A percentile compares a stretch with the other conserved stretches of the same genome.
Evolutionary conservation across 2,888 invertebrate species (phyloP).

Genomic region (Megaustenia siamemsis): DNA sequence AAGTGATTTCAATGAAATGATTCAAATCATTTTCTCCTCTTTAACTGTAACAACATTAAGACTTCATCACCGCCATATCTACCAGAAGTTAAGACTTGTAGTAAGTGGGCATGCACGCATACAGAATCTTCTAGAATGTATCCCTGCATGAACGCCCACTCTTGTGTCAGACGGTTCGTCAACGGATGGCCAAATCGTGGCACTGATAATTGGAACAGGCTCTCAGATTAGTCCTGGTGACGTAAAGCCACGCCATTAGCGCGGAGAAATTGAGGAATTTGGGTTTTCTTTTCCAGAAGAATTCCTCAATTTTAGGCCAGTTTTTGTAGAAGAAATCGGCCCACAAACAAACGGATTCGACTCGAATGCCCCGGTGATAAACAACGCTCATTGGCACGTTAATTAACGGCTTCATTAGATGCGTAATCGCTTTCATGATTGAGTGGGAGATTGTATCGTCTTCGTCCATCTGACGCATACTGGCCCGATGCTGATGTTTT

Average conservation of each 20-base stretch:
- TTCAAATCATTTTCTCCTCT: too few species aligned
- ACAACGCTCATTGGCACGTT: background rate
- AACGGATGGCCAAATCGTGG: background rate
- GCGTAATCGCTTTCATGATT: slow-evolving; percentile 20
- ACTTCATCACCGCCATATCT: too few species aligned
- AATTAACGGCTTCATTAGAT: slow-evolving; percentile 26
- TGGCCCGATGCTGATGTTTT: background rate
- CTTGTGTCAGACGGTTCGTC: background rate
- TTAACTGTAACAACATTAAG: too few species aligned
- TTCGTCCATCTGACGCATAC: slow-evolving; percentile 20
- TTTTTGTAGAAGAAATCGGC: background rate
- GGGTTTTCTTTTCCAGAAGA: background rate
- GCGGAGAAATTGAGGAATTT: slow-evolving; percentile 7
- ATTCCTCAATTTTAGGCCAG: slow-evolving; percentile 6
- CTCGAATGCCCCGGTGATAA: background rate
- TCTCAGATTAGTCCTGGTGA: background rate
- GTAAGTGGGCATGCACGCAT: too few species aligned
- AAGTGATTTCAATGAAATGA: too few species aligned
- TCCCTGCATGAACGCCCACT: too few species aligned
- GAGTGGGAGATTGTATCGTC: slow-evolving; percentile 9
- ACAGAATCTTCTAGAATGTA: too few species aligned
- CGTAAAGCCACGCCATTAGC: background rate
- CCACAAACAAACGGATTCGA: background rate
- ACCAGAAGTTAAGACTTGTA: too few species aligned
- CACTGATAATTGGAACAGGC: background rate